Evolutionary conservation across 2,888 invertebrate species (phyloP).

Genomic region (Troides helena): DNA sequence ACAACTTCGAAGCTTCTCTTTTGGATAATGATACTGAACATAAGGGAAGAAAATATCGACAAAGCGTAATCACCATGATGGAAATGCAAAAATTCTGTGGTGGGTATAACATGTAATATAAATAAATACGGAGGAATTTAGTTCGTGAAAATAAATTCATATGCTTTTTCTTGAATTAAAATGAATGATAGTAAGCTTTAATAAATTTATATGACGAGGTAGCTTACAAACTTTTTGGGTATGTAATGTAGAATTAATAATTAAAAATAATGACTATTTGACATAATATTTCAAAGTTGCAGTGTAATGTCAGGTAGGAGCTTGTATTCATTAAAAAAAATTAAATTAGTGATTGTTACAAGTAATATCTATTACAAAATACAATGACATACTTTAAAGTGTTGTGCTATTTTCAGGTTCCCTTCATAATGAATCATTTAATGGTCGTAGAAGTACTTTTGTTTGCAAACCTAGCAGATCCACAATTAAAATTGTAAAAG

Average conservation of each 20-base stretch:
- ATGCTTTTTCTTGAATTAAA: background rate
- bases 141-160: background rate
- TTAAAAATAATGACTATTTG: slow-evolving; percentile 39
- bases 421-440: slow-evolving; percentile 73
- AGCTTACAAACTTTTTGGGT: background rate
- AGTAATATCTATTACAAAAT: background rate
- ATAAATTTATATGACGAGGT: background rate
- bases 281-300: slow-evolving; percentile 73
- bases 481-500: slow-evolving; percentile 69
- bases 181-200: background rate
- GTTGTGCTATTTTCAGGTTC: slow-evolving; percentile 56
- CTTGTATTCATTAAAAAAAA: slow-evolving; percentile 34
- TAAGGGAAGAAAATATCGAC: slow-evolving; percentile 78
- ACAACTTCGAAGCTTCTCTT: slow-evolving; percentile 60
- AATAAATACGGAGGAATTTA: background rate
- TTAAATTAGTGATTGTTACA: background rate
- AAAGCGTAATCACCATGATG: slow-evolving; percentile 75
- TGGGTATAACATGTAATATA: slow-evolving; percentile 40
- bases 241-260: background rate
- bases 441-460: slow-evolving; percentile 69
- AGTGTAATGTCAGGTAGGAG: slow-evolving; percentile 77
- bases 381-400: slow-evolving; percentile 12
- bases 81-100: slow-evolving; percentile 73
- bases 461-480: slow-evolving; percentile 67
- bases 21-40: slow-evolving; percentile 61